Evolutionary conservation across 2,113 vertebrate genomes (phyloP), one percentile per base, ranked within the genome.

Genomic region (Callaeas wilsoni): DNA sequence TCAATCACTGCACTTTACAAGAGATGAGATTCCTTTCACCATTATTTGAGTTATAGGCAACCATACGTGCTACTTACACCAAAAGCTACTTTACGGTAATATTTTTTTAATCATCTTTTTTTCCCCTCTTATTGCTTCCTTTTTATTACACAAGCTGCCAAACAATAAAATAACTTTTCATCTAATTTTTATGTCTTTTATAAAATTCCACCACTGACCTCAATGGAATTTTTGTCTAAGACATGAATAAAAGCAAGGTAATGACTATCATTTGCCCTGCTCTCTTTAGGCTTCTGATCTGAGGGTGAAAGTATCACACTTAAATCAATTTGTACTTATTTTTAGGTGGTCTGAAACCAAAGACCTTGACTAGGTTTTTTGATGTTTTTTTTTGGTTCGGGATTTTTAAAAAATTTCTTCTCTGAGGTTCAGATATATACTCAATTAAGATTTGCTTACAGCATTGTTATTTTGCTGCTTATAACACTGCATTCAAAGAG

Each of bases 141-240:
- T 73, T 88, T 81, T 68, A 65, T 87, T 78, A 21, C 5, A 52
- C 20, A 84, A 90, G 12, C 6, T 71, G 6, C 3, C 47, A 91
- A 70, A 29, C 17, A 91, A 78, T 47, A 59, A 84, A 46, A 55
- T 50, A 33, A 13, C n/a, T 63, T 84, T 86, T 84, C 1, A n/a
- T 39, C n/a, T 90, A 10, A 53, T 90, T 90, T 91, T 84, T 77
- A 47, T 77, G 10, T 35, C 30, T 81, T 81, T 74, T 77, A 50
- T 70, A 84, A 62, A 73, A 70, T 63, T 84, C 10, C 4, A 26
- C 92, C 74, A 55, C 10, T 77, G 50, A 81, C 13, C 15, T 84
- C 55, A 70, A 3, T 44, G 7, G 23, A 68, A 10, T 70, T 94
- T 87, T 89, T 93, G 18, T 75, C 30, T 63, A 81, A 87, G 39